Evolutionary conservation across 1,140 invertebrate species (phyloP).

Genomic region (Drosophila tristis): DNA sequence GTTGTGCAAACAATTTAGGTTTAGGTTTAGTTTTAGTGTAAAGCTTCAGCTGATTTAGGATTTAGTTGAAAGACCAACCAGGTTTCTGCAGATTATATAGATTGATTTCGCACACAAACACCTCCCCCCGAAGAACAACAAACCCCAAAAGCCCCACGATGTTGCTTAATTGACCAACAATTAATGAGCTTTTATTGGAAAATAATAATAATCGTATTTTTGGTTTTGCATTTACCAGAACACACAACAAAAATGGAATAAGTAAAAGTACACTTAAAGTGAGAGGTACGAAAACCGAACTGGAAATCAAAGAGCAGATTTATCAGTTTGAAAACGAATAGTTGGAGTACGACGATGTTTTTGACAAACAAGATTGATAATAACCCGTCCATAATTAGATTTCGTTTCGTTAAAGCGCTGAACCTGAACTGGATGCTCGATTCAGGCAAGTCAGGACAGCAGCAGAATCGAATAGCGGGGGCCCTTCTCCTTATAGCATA

Average conservation of each 20-base stretch:
- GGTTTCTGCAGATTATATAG: constrained; percentile 66
- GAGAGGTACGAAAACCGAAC: constrained; percentile 6
- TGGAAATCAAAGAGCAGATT: constrained; percentile 21
- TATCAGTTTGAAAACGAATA: constrained; percentile 23
- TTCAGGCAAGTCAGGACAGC: constrained; percentile 15
- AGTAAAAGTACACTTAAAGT: constrained; percentile 9
- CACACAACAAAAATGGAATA: constrained; percentile 18
- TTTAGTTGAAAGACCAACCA: constrained; percentile 67
- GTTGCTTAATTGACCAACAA: constrained; percentile 49
- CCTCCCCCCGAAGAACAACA: constrained; percentile 8
- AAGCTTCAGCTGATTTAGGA: constrained; percentile 58
- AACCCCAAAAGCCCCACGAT: constrained; percentile 19
- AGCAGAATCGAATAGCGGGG: constrained; percentile 34
- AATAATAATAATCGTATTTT: constrained; percentile 63
- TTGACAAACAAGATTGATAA: constrained; percentile 83
- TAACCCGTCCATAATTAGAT: constrained; percentile 84
- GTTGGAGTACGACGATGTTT: constrained; percentile 32
- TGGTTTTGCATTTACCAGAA: constrained; percentile 78
- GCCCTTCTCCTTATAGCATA: constrained; percentile 35
- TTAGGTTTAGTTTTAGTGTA: constrained; percentile 34
- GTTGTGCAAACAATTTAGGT: constrained; percentile 46
- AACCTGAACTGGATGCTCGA: constrained; percentile 18
- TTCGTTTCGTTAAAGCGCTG: constrained; percentile 66
- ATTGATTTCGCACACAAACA: constrained; percentile 45
- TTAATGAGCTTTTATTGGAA: constrained; percentile 77